Evolutionary conservation across 2,113 vertebrate genomes (phyloP).

Genomic region (Asarcornis scutulata): DNA sequence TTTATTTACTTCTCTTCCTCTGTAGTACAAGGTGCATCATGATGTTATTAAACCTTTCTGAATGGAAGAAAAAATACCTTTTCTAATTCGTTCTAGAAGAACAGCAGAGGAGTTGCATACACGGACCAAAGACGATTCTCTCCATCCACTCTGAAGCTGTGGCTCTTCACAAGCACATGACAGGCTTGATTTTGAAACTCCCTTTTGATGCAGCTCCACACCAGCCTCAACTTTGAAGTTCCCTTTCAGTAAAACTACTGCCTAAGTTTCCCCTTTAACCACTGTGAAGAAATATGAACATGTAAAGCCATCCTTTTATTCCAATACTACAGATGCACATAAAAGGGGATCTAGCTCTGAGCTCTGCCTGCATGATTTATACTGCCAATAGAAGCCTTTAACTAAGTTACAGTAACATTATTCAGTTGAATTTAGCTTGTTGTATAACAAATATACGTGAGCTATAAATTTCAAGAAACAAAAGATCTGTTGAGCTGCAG

Average conservation of each 20-base stretch:
- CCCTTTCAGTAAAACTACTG: background rate
- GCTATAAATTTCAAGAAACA: constrained; percentile 53
- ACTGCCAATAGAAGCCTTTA: background rate
- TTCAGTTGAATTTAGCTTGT: constrained; percentile 16
- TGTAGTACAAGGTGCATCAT: background rate
- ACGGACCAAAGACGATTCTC: background rate
- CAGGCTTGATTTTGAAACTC: background rate
- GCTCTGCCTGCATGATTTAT: constrained; percentile 31
- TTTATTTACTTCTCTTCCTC: background rate
- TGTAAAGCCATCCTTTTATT: background rate
- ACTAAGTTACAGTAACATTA: constrained; percentile 18
- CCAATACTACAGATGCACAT: background rate
- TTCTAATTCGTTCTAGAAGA: background rate
- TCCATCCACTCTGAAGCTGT: background rate
- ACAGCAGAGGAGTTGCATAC: background rate
- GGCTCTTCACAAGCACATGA: background rate
- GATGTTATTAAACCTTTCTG: background rate
- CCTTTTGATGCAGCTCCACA: background rate
- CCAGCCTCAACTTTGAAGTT: background rate
- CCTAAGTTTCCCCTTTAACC: background rate
- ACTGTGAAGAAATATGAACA: background rate
- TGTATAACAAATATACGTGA: constrained; percentile 4
- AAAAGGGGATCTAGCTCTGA: constrained; percentile 17
- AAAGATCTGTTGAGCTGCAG: background rate
- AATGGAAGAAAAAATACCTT: background rate